Base-by-base conservation (phyloP, 2,113 vertebrate species). In the Gambusia affinis region DNA sequence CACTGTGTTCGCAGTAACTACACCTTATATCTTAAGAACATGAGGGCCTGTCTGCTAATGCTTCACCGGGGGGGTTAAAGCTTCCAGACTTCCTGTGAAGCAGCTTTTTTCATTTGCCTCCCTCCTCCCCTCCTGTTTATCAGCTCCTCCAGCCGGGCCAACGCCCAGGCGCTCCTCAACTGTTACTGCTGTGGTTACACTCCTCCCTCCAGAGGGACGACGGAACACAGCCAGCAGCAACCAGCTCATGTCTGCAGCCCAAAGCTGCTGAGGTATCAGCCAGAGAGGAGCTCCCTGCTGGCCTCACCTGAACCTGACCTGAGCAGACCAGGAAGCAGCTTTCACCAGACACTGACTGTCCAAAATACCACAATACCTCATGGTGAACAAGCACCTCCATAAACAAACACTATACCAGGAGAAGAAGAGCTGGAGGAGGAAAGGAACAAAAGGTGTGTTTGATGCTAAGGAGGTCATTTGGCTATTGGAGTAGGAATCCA, bases 141-240 rank as follows among this genome's bases (percentile, higher is more conserved):
- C 91, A 84, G 85, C 78, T 54, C 33, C 6, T 68, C 88, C 88
- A 91, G 91, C 54, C 66, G 14, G 76, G 87, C 75, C 84, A 61
- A 92, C 90, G 90, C 91, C 91, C 88, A 72, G 83, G 70, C 78
- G 4, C 51, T 51, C 70, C 79, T 73, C 64, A 69, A 73, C 90
- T 61, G 82, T 71, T 61, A 39, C 28, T 78, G 74, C 81, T 67
- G 80, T 84, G 87, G 88, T 85, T 79, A 86, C 86, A 54, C 80
- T 64, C 77, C 85, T 76, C 84, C 82, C 78, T 51, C 79, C 73
- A 42, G 72, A 79, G 75, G 73, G 8, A n/a, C 79, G 33, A 35
- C 31, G 27, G 19, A 31, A 12, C 57, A n/a, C 22, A 5, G 30
- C 51, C 66, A 8, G 6, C 14, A 37, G 31, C 68, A 24, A 37